These are phyloP conservation scores for Drosophila sproati DNA, from an alignment of 1,140 invertebrate species.

Conservation along the genomic window DNA sequence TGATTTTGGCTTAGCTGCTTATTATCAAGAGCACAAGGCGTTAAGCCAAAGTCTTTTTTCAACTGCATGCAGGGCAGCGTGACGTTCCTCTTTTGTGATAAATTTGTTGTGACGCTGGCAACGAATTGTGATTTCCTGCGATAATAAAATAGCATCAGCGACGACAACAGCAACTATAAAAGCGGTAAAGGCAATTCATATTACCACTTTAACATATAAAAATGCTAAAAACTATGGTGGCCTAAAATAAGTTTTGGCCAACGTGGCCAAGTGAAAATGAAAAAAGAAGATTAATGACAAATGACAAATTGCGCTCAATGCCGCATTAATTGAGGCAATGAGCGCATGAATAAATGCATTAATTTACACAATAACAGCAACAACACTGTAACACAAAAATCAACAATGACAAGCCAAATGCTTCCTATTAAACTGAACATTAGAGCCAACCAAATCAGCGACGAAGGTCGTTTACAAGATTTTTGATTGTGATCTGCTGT, in stretches of 20 bases:
- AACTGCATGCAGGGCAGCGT: constrained; percentile 22
- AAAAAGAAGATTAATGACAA: constrained; percentile 79
- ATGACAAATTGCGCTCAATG: constrained; percentile 82
- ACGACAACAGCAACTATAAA: constrained; percentile 10
- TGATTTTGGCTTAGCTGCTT: constrained; percentile 15
- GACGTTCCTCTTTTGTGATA: constrained; percentile 36
- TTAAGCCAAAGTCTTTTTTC: constrained; percentile 45
- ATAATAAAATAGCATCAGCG: constrained; percentile 8
- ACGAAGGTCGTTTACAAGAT: constrained; percentile 67
- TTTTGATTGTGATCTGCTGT: constrained; percentile 18
- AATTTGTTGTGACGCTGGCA: constrained; percentile 41
- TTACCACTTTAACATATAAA: constrained; percentile 19
- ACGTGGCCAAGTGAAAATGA: constrained; percentile 40
- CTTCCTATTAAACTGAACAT: constrained; percentile 59
- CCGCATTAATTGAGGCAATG: constrained; percentile 83
- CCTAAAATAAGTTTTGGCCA: constrained; percentile 50
- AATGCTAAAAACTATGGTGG: constrained; percentile 41
- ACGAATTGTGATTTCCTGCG: constrained; percentile 65
- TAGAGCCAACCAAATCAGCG: constrained; percentile 32
- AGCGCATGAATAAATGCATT: constrained; percentile 79
- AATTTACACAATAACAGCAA: constrained; percentile 56
- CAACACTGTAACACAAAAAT: constrained; percentile 18
- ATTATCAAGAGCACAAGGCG: constrained; percentile 44
- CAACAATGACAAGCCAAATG: constrained; percentile 60
- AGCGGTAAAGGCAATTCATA: background rate